Evolutionary conservation across 2,888 invertebrate species (phyloP), one percentile per base, ranked within the genome.

Genomic region (Rugalucina vietnamica): DNA sequence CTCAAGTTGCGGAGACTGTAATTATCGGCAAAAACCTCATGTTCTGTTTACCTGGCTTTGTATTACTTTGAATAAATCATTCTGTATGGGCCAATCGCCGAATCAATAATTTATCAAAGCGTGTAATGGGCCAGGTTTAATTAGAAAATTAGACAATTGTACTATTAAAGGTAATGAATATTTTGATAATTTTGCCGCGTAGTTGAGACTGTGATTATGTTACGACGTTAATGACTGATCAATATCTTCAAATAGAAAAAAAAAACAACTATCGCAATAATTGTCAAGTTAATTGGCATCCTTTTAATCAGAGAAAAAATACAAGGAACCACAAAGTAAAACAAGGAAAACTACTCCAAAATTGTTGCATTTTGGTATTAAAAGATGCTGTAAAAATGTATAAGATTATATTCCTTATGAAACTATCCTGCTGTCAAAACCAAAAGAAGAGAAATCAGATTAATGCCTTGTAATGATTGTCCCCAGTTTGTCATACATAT

Each of bases 121-220:
- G 65, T 65, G 65, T 65, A 65, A 65, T 65, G 65, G 65, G 65
- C 65, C 65, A 29, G 65, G 34, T 65, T 65, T 65, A 65, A 65
- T 65, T 65, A 65, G 65, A 65, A 65, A 65, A 65, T 65, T 65
- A 65, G 65, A 65, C 65, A 65, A 65, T 65, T 65, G 65, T 65
- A 65, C 65, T 65, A 65, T 65, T 65, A 65, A 65, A 65, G 14
- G 65, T 65, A 65, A 65, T 65, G 65, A 65, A 65, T 65, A 65
- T 32, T 65, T 65, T 65, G 65, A 65, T 65, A 65, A 65, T 65
- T 65, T 65, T 65, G 65, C 24, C 24, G 34, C 34, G 65, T 65
- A 65, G 65, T 29, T 34, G 65, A 65, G 65, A 65, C 32, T 34
- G 65, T 65, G 32, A 65, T 65, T 65, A 65, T n/a, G 24, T 65